Conservation (phyloP, 2,888 invertebrate genomes). For the Pheosia gnoma region DNA sequence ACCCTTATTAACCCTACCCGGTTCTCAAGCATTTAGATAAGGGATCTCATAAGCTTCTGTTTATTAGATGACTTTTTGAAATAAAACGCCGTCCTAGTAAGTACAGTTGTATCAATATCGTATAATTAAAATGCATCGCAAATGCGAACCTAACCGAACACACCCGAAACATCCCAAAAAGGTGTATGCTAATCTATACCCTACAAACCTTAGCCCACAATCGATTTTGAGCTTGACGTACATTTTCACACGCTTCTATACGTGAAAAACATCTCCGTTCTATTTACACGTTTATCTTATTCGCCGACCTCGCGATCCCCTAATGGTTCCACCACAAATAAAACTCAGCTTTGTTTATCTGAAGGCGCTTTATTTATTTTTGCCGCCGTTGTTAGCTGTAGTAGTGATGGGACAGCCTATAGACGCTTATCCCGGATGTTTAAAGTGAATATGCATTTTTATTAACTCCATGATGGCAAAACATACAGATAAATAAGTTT, state of each 20-base stretch:
- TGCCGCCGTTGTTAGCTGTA: conserved; percentile 57
- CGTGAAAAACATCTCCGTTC: conserved; percentile 12
- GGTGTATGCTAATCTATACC: not conserved
- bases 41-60: too few species aligned
- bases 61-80: too few species aligned
- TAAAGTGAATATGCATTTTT: not conserved
- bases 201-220: not conserved
- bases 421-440: not conserved
- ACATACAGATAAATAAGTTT: too few species aligned
- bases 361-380: conserved; percentile 71
- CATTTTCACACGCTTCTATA: not conserved
- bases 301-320: conserved; percentile 63
- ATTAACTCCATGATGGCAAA: too few species aligned
- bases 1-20: too few species aligned
- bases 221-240: not conserved
- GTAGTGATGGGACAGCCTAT: not conserved
- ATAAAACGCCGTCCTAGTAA: too few species aligned
- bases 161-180: conserved; percentile 2
- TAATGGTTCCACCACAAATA: conserved; percentile 76
- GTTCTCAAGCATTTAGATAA: too few species aligned
- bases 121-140: too few species aligned
- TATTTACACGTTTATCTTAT: conserved; percentile 63
- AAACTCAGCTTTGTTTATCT: conserved; percentile 72
- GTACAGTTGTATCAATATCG: too few species aligned
- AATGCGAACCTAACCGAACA: too few species aligned